Percentiles rank a stretch among this genome's conserved stretches.
phyloP scores from a whole-genome alignment of 1,140 invertebrate genomes.

The Penaeus vannamei region DNA sequence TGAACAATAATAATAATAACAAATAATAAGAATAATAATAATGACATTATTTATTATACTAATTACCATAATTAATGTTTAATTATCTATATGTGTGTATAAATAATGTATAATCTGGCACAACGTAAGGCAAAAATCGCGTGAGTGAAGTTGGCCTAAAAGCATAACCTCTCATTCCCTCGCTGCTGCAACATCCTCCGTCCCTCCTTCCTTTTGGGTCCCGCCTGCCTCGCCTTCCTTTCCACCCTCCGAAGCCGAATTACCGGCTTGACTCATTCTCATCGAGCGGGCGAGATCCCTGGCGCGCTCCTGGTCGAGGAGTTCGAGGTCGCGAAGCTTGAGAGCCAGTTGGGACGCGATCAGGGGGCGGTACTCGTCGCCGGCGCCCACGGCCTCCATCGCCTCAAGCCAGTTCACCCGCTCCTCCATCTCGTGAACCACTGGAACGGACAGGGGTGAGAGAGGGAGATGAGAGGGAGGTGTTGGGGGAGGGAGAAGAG shows the following conservation, averaged over 20 bases:
- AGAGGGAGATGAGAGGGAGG: neutral
- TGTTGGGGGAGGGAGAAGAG: neutral
- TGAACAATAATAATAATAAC: no score
- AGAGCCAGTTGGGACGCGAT: conserved; percentile 50
- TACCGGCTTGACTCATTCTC: neutral
- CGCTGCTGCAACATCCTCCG: no score
- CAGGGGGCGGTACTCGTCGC: conserved; percentile 38
- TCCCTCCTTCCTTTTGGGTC: no score
- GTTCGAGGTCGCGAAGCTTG: conserved; percentile 52
- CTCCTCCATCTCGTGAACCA: conserved; percentile 57
- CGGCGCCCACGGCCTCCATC: conserved; percentile 53
- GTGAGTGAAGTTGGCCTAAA: no score
- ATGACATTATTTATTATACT: no score
- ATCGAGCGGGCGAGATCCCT: conserved; percentile 27
- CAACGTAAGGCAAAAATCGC: no score
- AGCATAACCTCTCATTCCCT: no score
- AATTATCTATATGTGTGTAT: no score
- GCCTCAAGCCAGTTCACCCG: conserved; percentile 50
- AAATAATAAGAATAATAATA: no score
- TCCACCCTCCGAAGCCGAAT: neutral
- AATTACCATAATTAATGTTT: no score
- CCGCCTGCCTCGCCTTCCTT: neutral
- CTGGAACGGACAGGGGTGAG: neutral
- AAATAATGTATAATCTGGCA: no score
- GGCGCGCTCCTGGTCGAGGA: conserved; percentile 54